phyloP scores from a whole-genome alignment of 2,113 vertebrate species.

The Perognathus longimembris region DNA sequence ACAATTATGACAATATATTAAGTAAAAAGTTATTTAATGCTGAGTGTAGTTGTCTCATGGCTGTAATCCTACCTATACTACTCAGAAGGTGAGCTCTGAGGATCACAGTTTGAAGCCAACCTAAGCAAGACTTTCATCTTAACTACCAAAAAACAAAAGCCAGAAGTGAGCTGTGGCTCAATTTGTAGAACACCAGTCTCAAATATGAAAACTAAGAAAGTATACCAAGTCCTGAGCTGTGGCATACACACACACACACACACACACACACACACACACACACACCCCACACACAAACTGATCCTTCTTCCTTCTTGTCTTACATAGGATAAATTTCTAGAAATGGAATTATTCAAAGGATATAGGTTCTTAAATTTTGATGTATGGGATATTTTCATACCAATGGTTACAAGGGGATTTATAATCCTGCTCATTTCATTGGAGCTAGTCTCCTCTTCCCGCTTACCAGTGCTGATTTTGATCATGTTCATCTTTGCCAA shows the following conservation, averaged over 20 bases:
- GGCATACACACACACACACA: no score
- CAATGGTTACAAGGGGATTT: background rate
- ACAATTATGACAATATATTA: background rate
- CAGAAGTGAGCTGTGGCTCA: no score
- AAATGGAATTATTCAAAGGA: background rate
- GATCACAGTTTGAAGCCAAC: no score
- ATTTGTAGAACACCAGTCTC: no score
- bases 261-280: no score
- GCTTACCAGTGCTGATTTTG: background rate
- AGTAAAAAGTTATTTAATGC: background rate
- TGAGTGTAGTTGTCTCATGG: no score
- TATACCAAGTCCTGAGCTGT: no score
- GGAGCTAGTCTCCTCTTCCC: background rate
- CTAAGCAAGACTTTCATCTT: no score
- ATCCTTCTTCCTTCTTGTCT: background rate
- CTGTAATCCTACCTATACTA: no score
- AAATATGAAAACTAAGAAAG: no score
- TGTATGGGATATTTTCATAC: background rate
- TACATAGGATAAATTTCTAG: background rate
- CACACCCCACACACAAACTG: background rate
- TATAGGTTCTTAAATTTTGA: background rate
- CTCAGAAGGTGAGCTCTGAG: no score
- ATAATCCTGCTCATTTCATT: background rate
- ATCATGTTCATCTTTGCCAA: slow-evolving; percentile 1
- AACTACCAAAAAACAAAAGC: no score